A percentile compares a stretch with the other conserved stretches of the same genome.
Evolutionary conservation across 1,140 invertebrate genomes (phyloP).

Genomic region (Manduca sexta): DNA sequence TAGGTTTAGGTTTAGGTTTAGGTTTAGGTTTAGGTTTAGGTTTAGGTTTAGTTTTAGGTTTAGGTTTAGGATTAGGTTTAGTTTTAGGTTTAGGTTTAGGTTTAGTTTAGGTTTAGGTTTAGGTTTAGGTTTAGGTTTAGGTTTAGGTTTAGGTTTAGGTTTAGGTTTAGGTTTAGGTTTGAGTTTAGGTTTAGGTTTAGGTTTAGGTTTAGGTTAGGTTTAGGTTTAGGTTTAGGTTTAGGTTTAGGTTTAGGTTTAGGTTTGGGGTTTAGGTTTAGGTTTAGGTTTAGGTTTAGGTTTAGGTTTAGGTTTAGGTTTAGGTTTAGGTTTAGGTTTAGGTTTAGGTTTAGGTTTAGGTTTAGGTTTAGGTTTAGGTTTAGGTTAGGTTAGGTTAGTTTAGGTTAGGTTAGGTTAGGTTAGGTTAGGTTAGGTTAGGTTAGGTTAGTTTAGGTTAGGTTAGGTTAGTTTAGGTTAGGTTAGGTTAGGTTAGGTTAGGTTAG

Average conservation of each 20-base stretch:
- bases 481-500: conserved; percentile 1
- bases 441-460: neutral
- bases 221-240: no score
- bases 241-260: neutral
- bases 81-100: neutral
- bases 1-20: neutral
- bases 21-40: neutral
- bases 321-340: no score
- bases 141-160: no score
- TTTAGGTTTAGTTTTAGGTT: neutral
- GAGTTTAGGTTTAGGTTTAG: no score
- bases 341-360: no score
- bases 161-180: no score
- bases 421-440: neutral
- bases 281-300: no score
- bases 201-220: no score
- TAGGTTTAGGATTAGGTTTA: neutral
- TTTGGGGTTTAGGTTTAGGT: neutral
- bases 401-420: conserved; percentile 1
- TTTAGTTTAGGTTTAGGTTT: no score
- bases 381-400: neutral
- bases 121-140: no score
- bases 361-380: no score
- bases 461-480: neutral
- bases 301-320: no score